These are phyloP conservation scores for Coecobrya sp. DNA, from an alignment of 2,888 invertebrate species.

Conservation along the genomic window DNA sequence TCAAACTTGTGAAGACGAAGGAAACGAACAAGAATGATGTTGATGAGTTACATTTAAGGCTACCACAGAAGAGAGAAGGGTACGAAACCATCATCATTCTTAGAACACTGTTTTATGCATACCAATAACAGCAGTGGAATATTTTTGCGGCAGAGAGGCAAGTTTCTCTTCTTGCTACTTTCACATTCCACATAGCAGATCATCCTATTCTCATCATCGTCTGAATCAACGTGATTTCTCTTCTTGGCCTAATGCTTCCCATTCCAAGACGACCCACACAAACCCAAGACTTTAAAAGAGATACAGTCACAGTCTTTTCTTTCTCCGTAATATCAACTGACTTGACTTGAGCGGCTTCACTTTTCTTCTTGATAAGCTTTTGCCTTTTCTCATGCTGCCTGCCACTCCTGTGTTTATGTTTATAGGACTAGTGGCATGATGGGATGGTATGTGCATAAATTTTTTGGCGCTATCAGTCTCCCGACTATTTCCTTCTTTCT, in stretches of 20 bases:
- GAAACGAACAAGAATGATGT: not conserved
- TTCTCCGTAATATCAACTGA: not conserved
- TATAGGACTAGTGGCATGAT: not conserved
- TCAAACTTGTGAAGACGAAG: not conserved
- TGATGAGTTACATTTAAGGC: not conserved
- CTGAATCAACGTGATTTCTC: not conserved
- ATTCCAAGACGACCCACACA: not conserved
- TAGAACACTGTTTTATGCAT: not conserved
- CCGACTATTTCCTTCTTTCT: not conserved
- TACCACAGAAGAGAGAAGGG: not conserved
- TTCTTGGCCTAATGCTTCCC: not conserved
- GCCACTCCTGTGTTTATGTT: not conserved
- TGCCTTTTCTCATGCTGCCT: not conserved
- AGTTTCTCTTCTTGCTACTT: not conserved
- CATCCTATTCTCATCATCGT: constrained; percentile 10
- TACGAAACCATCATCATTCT: not conserved
- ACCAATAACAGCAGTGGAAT: not conserved
- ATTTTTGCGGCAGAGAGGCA: not conserved
- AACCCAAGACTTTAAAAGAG: not conserved
- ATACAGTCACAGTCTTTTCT: not conserved
- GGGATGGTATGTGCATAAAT: not conserved
- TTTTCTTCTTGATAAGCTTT: not conserved
- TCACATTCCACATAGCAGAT: not conserved
- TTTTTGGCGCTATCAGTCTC: not conserved
- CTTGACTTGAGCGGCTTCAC: not conserved